phyloP scores from a whole-genome alignment of 2,113 vertebrate genomes.

The Amblyopsis rosae region DNA sequence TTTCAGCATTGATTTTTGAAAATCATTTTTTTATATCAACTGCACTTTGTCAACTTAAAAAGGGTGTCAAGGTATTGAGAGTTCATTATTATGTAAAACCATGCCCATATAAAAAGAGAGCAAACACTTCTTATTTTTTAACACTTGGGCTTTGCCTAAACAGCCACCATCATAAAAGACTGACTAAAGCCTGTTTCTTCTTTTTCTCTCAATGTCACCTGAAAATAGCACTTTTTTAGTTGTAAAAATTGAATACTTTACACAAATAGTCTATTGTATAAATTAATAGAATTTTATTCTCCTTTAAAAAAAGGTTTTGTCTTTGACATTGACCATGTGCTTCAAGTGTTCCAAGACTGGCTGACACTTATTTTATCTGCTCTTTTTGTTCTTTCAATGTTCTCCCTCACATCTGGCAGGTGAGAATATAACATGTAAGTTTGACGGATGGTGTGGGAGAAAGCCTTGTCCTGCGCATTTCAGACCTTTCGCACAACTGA shows the following conservation, averaged over 20 bases:
- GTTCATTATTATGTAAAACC: constrained; percentile 75
- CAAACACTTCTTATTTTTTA: constrained; percentile 72
- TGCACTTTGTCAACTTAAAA: constrained; percentile 76
- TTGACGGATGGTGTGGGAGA: constrained; percentile 61
- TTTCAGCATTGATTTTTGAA: constrained; percentile 49
- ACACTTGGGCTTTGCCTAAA: constrained; percentile 61
- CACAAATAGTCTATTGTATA: constrained; percentile 47
- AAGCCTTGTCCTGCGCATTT: constrained; percentile 55
- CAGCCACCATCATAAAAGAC: constrained; percentile 53
- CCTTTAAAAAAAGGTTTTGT: constrained; percentile 51
- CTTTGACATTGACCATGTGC: constrained; percentile 59
- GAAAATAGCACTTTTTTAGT: constrained; percentile 61
- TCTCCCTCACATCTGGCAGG: constrained; percentile 35
- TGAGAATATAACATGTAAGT: constrained; percentile 31
- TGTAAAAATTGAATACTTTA: constrained; percentile 46
- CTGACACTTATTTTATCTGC: constrained; percentile 56
- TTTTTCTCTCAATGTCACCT: constrained; percentile 56
- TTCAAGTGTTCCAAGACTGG: constrained; percentile 67
- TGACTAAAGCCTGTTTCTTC: constrained; percentile 43
- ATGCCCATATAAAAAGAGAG: constrained; percentile 72
- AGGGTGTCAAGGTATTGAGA: constrained; percentile 67
- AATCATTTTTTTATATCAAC: constrained; percentile 57
- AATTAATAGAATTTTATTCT: constrained; percentile 15
- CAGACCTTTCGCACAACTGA: constrained; percentile 71
- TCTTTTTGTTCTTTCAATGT: constrained; percentile 59